Conservation (phyloP, 2,888 invertebrate genomes). For the Gastracanthus pulcherrimus region DNA sequence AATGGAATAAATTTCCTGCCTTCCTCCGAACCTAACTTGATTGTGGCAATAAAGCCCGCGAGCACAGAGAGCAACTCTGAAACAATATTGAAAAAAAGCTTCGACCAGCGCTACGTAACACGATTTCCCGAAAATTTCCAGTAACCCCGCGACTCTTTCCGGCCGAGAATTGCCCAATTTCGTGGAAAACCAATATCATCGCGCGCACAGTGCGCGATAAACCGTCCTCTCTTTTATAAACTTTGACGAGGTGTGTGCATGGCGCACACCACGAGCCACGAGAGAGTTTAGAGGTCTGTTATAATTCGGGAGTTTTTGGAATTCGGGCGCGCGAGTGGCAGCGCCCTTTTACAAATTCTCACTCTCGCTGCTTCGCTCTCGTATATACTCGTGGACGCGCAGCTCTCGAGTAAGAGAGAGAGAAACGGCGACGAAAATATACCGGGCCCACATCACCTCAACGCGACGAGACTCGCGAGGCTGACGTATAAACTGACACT, state of each 20-base stretch:
- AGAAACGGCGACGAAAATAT: constrained; percentile 26
- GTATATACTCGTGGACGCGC: background rate
- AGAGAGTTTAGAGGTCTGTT: constrained; percentile 11
- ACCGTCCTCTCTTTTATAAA: constrained; percentile 18
- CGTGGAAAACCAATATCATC: constrained; percentile 27
- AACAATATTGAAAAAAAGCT: background rate
- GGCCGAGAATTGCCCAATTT: constrained; percentile 58
- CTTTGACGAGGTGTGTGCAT: background rate
- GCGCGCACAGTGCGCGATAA: no score
- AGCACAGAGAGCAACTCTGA: background rate
- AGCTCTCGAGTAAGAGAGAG: background rate
- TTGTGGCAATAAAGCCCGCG: background rate
- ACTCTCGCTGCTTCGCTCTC: background rate
- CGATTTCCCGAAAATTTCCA: background rate
- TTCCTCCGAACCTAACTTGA: background rate
- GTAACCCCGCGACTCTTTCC: background rate
- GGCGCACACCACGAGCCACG: no score
- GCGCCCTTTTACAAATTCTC: constrained; percentile 24
- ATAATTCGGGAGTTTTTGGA: constrained; percentile 53
- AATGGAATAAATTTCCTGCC: no score
- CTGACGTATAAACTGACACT: constrained; percentile 45
- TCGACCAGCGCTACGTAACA: background rate
- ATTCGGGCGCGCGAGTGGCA: no score
- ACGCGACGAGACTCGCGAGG: background rate
- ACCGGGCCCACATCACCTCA: constrained; percentile 1